Evolutionary conservation across 2,113 vertebrate species (phyloP), one percentile per base, ranked within the genome.

Genomic region (Melanerpes aurifrons): DNA sequence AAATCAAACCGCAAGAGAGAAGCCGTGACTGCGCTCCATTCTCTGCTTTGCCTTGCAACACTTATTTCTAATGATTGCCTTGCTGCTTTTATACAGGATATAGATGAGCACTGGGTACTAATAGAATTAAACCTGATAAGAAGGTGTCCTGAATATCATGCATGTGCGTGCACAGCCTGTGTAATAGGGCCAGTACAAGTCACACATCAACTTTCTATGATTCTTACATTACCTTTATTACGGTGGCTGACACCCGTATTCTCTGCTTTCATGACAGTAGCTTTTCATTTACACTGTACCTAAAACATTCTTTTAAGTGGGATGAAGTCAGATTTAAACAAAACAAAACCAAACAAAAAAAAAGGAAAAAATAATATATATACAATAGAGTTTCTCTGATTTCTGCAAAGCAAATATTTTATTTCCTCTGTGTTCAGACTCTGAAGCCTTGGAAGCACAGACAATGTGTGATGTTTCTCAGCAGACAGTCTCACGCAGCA

Each of bases 61-160:
- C 58, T 92, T 62, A 79, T 95, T 94, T 74, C 92, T 82, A 87
- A 83, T 94, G 63, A 95, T 94, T 86, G 80, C 93, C 89, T 91
- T 54, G 71, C 84, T 95, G 86, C 88, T 91, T 94, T 94, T 94
- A 82, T 80, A 89, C 64, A 76, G 81, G 89, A 91, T 93, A 86
- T 26, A 94, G 90, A 94, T 95, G 95, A 97, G 86, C 86, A 94
- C 81, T 3, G 2, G 68, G 62, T 37, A 74, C 92, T 92, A 96
- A 96, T 90, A 82, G 69, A 95, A 96, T 95, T 95, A 95, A 94
- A 93, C 77, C 77, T 95, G 94, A 89, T 94, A 95, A 96, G 75
- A 95, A 63, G 54, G 77, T 84, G 86, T 93, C 71, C 92, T 93
- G 89, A 82, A 90, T 94, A 93, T 93, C 91, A 47, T 40, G 71